phyloP scores from a whole-genome alignment of 2,888 invertebrate genomes.

The Gandaritis pyraliata region DNA sequence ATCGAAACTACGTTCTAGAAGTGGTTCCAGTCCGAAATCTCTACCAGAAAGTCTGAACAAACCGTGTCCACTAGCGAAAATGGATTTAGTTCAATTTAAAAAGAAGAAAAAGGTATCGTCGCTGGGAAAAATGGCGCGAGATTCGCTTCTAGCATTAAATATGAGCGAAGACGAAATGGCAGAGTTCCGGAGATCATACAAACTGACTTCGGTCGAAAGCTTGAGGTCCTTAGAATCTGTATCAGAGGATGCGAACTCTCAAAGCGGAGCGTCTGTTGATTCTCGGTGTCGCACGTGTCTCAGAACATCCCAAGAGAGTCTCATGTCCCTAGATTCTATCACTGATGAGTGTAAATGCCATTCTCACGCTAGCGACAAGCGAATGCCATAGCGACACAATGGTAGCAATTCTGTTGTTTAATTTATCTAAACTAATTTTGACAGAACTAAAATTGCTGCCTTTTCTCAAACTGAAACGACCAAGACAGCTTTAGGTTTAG shows the following conservation, averaged over 20 bases:
- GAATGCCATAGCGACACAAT: not conserved
- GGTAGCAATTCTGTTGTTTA: too few species aligned
- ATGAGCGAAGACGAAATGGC: conserved; percentile 80
- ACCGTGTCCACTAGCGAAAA: conserved; percentile 66
- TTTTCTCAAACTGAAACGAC: too few species aligned
- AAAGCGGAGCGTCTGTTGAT: conserved; percentile 74
- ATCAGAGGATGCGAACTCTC: conserved; percentile 76
- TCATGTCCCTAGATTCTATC: conserved; percentile 77
- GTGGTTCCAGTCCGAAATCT: conserved; percentile 77
- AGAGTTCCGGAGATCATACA: conserved; percentile 73
- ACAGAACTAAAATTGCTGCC: too few species aligned
- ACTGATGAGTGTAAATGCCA: conserved; percentile 73
- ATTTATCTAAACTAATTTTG: too few species aligned
- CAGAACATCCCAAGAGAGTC: conserved; percentile 74
- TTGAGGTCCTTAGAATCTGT: conserved; percentile 75
- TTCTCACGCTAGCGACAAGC: conserved; percentile 61
- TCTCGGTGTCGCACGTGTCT: conserved; percentile 72
- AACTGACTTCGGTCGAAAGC: conserved; percentile 76
- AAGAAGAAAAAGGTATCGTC: conserved; percentile 77
- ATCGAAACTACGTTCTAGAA: conserved; percentile 63
- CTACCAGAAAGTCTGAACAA: conserved; percentile 76
- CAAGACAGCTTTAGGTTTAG: too few species aligned
- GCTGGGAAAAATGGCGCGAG: conserved; percentile 76
- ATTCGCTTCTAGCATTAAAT: conserved; percentile 75
- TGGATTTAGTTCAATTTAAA: conserved; percentile 62